phyloP scores from a whole-genome alignment of 92 coral and sea anemone species.

The Meandrina meandrites region DNA sequence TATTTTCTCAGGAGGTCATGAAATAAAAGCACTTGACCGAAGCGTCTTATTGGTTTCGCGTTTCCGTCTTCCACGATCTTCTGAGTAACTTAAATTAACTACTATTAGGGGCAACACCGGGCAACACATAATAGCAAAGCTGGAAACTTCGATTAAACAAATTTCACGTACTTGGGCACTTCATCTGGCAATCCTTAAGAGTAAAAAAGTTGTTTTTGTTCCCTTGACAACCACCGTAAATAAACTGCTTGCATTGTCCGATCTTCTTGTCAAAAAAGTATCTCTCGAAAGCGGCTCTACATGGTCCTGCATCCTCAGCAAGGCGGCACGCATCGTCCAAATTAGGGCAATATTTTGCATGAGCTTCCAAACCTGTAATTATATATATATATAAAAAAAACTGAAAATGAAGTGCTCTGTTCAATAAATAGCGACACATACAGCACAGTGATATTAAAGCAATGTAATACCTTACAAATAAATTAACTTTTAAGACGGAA shows the following conservation, averaged over 20 bases:
- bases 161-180: conserved; percentile 3
- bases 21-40: too few relatives aligned
- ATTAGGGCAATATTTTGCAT: not conserved
- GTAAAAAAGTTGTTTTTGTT: not conserved
- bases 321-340: not conserved
- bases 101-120: too few relatives aligned
- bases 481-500: too few relatives aligned
- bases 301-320: not conserved
- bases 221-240: conserved; percentile 13
- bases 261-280: conserved; percentile 9
- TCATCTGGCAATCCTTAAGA: not conserved
- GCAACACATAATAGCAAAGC: not conserved
- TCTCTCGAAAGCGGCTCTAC: not conserved
- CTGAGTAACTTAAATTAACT: not conserved
- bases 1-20: too few relatives aligned
- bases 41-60: not conserved
- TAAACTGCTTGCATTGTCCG: not conserved
- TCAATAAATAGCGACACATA: not conserved
- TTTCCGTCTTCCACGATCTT: not conserved
- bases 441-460: not conserved
- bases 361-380: conserved; percentile 6
- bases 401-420: not conserved
- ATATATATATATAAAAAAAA: not conserved
- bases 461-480: not conserved
- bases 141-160: not conserved